phyloP scores from a whole-genome alignment of 2,113 vertebrate species.

The Oreamnos americanus region DNA sequence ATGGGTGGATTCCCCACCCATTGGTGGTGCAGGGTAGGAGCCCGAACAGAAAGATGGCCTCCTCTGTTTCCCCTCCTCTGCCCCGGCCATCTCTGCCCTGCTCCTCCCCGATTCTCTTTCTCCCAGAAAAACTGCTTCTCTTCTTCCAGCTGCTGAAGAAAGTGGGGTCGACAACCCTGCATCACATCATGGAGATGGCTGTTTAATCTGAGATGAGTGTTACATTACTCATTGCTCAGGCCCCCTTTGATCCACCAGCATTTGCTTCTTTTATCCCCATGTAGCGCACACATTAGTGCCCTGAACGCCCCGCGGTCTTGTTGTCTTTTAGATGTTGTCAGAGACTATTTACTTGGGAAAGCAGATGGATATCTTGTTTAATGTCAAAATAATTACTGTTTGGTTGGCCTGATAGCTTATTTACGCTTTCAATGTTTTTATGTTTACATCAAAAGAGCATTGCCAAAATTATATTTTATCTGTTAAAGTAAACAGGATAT shows the following conservation, averaged over 20 bases:
- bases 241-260: conserved; percentile 29
- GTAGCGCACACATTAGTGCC: conserved; percentile 42
- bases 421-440: conserved; percentile 64
- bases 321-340: conserved; percentile 65
- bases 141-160: conserved; percentile 32
- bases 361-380: conserved; percentile 60
- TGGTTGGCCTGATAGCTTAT: conserved; percentile 62
- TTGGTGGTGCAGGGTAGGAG: background rate
- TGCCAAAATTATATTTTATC: conserved; percentile 61
- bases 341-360: conserved; percentile 66
- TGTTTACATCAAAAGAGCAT: conserved; percentile 60
- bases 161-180: conserved; percentile 25
- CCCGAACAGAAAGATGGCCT: background rate
- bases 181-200: conserved; percentile 60
- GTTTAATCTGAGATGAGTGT: conserved; percentile 67
- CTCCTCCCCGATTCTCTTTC: background rate
- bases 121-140: conserved; percentile 27
- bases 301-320: conserved; percentile 13
- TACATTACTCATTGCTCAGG: conserved; percentile 21
- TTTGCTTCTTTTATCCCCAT: conserved; percentile 61
- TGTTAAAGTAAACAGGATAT: conserved; percentile 63
- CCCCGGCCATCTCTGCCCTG: background rate
- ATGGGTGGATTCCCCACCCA: too few relatives aligned
- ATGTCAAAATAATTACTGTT: conserved; percentile 61
- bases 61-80: background rate